A percentile compares a stretch with the other conserved stretches of the same genome.
Conservation (phyloP, 2,888 invertebrate species). For the Beris chalybata region DNA sequence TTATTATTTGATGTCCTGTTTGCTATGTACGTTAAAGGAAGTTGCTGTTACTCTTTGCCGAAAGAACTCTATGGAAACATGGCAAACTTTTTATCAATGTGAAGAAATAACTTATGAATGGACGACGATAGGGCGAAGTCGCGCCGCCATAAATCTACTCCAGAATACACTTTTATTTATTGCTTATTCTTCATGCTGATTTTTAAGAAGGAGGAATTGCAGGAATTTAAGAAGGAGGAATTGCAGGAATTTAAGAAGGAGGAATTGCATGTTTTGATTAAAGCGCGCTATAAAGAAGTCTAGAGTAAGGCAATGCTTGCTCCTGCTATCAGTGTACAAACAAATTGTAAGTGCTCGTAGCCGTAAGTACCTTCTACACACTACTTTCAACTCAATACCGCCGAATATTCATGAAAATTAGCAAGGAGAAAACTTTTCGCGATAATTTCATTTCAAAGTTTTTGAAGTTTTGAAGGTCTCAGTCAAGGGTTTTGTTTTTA, state of each 20-base stretch:
- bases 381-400: neutral
- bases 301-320: no score
- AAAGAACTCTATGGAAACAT: neutral
- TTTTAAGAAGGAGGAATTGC: no score
- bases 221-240: no score
- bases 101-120: constrained; percentile 7
- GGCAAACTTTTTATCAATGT: constrained; percentile 9
- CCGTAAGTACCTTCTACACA: constrained; percentile 22
- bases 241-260: no score
- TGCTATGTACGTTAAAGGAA: no score
- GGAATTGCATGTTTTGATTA: constrained; percentile 24
- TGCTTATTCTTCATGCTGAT: no score
- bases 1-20: no score
- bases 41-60: neutral
- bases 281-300: constrained; percentile 1
- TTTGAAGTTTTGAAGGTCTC: constrained; percentile 28
- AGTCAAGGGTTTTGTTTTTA: constrained; percentile 29
- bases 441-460: neutral
- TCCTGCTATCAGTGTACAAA: no score
- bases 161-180: no score
- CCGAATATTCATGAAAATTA: no score
- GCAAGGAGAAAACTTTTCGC: no score
- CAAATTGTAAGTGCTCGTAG: neutral
- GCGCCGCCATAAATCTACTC: no score
- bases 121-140: neutral